Evolutionary conservation across 2,113 vertebrate species (phyloP).

Genomic region (Chinchilla lanigera): DNA sequence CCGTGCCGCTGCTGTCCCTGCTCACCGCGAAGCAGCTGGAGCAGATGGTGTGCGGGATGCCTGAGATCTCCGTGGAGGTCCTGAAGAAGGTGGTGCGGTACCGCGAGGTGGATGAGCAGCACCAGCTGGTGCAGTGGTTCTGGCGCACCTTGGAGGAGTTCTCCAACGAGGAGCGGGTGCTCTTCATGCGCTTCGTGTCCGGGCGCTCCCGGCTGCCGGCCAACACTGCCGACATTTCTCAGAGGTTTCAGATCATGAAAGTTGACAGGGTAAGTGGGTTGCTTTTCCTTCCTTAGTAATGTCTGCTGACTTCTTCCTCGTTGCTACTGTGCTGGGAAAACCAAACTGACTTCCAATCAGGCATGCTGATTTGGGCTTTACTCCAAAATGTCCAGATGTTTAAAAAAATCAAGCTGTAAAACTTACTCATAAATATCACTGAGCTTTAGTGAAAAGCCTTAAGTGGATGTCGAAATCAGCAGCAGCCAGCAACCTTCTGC

Average conservation of each 20-base stretch:
- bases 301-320: not conserved
- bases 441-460: not conserved
- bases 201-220: constrained; percentile 91
- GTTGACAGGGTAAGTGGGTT: constrained; percentile 90
- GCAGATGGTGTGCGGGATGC: constrained; percentile 93
- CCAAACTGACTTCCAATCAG: not conserved
- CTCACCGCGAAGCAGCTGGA: constrained; percentile 92
- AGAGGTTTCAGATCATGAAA: constrained; percentile 94
- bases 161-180: constrained; percentile 92
- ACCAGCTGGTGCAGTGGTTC: constrained; percentile 92
- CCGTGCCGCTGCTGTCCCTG: constrained; percentile 90
- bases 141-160: constrained; percentile 92
- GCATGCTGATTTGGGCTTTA: not conserved
- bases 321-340: not conserved
- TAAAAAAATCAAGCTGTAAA: constrained; percentile 3
- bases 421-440: not conserved
- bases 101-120: constrained; percentile 92
- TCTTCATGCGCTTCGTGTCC: constrained; percentile 93
- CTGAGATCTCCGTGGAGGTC: constrained; percentile 92
- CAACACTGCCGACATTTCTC: constrained; percentile 93
- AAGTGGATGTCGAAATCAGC: not conserved
- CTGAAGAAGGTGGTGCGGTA: constrained; percentile 92
- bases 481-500: not conserved
- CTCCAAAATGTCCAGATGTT: not conserved
- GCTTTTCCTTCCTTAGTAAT: not conserved